Evolutionary conservation across 2,888 invertebrate species (phyloP).

Genomic region (Uloborus plumipes): DNA sequence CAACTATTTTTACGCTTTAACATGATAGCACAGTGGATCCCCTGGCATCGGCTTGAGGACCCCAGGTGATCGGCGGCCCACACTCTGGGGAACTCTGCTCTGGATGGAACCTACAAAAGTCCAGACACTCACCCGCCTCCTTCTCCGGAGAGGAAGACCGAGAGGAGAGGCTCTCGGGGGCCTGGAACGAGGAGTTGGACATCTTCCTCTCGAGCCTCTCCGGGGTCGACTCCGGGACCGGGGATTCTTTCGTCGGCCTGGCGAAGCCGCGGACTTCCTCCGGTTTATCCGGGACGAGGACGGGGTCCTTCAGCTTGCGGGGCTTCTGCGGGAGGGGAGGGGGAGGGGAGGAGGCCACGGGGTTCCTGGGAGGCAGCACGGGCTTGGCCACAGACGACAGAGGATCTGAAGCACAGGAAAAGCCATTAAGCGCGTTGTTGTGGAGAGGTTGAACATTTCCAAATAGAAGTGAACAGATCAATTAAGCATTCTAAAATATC

Average conservation of each 20-base stretch:
- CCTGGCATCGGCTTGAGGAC: too few relatives aligned
- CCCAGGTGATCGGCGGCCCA: too few relatives aligned
- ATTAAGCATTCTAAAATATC: too few relatives aligned
- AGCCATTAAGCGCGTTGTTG: too few relatives aligned
- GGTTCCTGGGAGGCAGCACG: slow-evolving; percentile 36
- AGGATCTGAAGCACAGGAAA: slow-evolving; percentile 29
- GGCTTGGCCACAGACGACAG: slow-evolving; percentile 29
- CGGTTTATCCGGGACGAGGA: slow-evolving; percentile 6
- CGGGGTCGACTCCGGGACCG: not conserved
- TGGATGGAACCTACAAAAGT: too few relatives aligned
- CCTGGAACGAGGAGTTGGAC: slow-evolving; percentile 4
- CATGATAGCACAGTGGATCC: too few relatives aligned
- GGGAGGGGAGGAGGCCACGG: slow-evolving; percentile 37
- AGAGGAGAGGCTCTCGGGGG: slow-evolving; percentile 27
- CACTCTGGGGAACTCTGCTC: too few relatives aligned
- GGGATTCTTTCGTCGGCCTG: slow-evolving; percentile 37
- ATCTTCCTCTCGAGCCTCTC: too few relatives aligned
- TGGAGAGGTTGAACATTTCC: too few relatives aligned
- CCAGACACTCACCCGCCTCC: slow-evolving; percentile 14
- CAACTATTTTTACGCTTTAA: too few relatives aligned
- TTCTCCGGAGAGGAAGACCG: slow-evolving; percentile 52
- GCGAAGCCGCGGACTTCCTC: slow-evolving; percentile 37
- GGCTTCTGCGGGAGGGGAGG: slow-evolving; percentile 60
- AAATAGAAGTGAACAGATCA: too few relatives aligned
- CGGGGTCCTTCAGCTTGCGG: slow-evolving; percentile 35